These are phyloP conservation scores for Vesta saturnalis DNA, from an alignment of 2,888 invertebrate species.

Conservation along the genomic window DNA sequence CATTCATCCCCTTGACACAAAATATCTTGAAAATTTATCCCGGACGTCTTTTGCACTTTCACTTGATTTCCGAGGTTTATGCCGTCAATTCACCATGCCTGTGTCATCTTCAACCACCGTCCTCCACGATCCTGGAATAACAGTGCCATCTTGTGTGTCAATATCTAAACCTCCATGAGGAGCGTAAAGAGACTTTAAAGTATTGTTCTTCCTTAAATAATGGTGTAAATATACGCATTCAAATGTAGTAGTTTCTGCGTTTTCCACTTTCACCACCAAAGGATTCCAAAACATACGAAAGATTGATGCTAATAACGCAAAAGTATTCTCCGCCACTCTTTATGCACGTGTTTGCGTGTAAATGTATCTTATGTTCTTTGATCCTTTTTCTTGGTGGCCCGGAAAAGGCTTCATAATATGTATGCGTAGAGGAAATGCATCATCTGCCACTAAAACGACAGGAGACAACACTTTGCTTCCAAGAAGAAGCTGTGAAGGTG, in stretches of 20 bases:
- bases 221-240: conserved; percentile 14
- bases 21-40: neutral
- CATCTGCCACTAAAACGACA: conserved; percentile 20
- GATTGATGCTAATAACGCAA: conserved; percentile 17
- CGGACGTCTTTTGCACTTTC: neutral
- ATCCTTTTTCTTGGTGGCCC: conserved; percentile 21
- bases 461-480: conserved; percentile 23
- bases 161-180: conserved; percentile 17
- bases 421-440: conserved; percentile 23
- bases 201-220: too few species aligned
- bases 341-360: conserved; percentile 19
- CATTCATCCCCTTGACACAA: neutral
- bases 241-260: conserved; percentile 20
- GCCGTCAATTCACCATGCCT: conserved; percentile 1
- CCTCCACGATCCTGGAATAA: conserved; percentile 22
- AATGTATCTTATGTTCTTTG: conserved; percentile 19
- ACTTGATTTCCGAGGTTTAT: conserved; percentile 5
- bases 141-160: conserved; percentile 18
- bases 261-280: conserved; percentile 14
- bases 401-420: conserved; percentile 23
- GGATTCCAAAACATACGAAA: conserved; percentile 16
- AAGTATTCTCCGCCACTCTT: conserved; percentile 20
- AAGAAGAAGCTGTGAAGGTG: conserved; percentile 22
- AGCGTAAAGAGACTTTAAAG: too few species aligned
- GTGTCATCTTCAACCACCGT: too few species aligned